Conservation (phyloP, 1,140 invertebrate species). For the Notospermus geniculatus region DNA sequence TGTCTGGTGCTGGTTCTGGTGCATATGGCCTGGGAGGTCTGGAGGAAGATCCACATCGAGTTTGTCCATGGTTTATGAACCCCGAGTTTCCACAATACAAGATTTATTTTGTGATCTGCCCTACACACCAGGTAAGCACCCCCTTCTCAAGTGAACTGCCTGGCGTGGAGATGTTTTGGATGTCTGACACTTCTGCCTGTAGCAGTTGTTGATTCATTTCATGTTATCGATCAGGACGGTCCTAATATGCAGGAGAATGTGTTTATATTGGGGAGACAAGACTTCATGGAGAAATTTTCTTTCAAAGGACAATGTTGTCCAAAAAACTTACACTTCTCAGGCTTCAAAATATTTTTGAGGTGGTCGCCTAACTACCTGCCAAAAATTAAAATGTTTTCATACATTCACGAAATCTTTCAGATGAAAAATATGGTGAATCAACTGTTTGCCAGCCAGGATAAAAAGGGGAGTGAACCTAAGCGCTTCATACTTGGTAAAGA, state of each 20-base stretch:
- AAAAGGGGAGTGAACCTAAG: slow-evolving; percentile 3
- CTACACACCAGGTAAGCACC: neutral
- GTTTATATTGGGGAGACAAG: too few species aligned
- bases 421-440: slow-evolving; percentile 5
- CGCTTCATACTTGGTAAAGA: neutral
- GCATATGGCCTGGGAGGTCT: too few species aligned
- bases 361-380: neutral
- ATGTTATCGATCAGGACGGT: too few species aligned
- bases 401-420: slow-evolving; percentile 1
- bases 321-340: too few species aligned
- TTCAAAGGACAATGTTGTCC: too few species aligned
- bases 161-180: slow-evolving; percentile 2
- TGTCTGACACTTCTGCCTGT: neutral
- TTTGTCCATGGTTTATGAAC: slow-evolving; percentile 2
- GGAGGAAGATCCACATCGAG: too few species aligned
- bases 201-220: too few species aligned
- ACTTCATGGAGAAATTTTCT: too few species aligned
- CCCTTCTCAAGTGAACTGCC: neutral
- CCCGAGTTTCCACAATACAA: neutral
- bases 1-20: too few species aligned
- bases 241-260: too few species aligned
- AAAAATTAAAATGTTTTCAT: neutral
- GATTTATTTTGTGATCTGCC: too few species aligned
- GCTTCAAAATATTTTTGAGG: too few species aligned
- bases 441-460: neutral